These are phyloP conservation scores for Platycheirus albimanus DNA, from an alignment of 2,888 invertebrate species.

Conservation along the genomic window DNA sequence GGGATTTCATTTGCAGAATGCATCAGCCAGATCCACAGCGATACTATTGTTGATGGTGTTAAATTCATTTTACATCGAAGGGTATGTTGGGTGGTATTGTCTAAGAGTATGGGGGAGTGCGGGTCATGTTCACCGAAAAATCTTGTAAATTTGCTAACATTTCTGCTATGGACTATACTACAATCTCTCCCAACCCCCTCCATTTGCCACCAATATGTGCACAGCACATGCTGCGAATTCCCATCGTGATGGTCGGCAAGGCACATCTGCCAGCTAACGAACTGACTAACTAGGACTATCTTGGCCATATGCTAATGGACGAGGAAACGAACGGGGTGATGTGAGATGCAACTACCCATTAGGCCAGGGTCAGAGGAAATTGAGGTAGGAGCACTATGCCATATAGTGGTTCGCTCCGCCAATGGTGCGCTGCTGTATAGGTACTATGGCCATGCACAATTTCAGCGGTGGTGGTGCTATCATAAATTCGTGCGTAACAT, in stretches of 20 bases:
- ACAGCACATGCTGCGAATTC: slow-evolving; percentile 3
- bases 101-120: not conserved
- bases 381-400: slow-evolving; percentile 16
- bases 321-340: slow-evolving; percentile 9
- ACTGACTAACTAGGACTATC: slow-evolving; percentile 70
- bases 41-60: slow-evolving; percentile 49
- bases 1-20: slow-evolving; percentile 56
- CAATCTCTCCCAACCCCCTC: not conserved
- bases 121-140: slow-evolving; percentile 54
- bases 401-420: slow-evolving; percentile 14
- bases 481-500: slow-evolving; percentile 72
- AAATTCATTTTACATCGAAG: slow-evolving; percentile 60
- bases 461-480: slow-evolving; percentile 21
- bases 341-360: slow-evolving; percentile 46
- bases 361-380: slow-evolving; percentile 38
- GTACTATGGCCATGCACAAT: not conserved
- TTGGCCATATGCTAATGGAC: slow-evolving; percentile 59
- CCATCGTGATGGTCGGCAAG: slow-evolving; percentile 52
- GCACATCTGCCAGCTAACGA: slow-evolving; percentile 72
- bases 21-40: slow-evolving; percentile 11
- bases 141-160: slow-evolving; percentile 66
- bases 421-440: slow-evolving; percentile 24
- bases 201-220: slow-evolving; percentile 27
- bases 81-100: slow-evolving; percentile 15
- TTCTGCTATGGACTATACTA: slow-evolving; percentile 21